Base-by-base conservation (phyloP, 2,888 invertebrate genomes). In the Eilema griseolum region DNA sequence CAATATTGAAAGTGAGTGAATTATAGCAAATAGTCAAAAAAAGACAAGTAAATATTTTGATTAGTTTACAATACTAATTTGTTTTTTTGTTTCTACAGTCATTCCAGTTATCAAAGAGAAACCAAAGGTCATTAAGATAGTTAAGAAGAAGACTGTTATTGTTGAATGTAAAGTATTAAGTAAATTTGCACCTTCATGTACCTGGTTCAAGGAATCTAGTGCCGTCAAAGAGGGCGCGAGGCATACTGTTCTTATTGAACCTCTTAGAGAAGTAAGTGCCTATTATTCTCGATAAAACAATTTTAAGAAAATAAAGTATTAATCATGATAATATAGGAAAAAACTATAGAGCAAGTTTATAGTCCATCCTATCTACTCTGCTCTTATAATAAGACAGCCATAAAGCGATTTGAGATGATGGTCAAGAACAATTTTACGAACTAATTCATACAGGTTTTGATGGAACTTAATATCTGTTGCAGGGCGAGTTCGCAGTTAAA, bases 101-200 rank as follows among this genome's bases (percentile, higher is more conserved):
- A 97, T 98, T 93, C 98, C 98, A 88, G 98, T 98, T 85, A 98
- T 98, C 87, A 98, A 98, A 95, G 98, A 98, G 90, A 98, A 98
- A 90, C 99, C 99, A 69, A 98, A 97, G 95, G 97, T 98, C 83
- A 97, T 99, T 86, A 98, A 98, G 90, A 97, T 99, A 86, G 96
- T 98, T 83, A 99, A 99, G 92, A 98, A 98, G 96, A 98, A 97
- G 90, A 98, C 98, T 82, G 97, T 99, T 81, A 97, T 99, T 82
- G 98, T 99, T 90, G 99, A 99, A 93, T 99, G 99, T 91, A 97
- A 97, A 89, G 98, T 99, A 75, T 97, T 98, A 89, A 99, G 99
- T 83, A 98, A 98, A 94, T 98, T 99, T 88, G 97, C 98, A 85
- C 99, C 99, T 12, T 97, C 98, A 78, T 98, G 99, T 89, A 98